Percentiles rank a stretch among this genome's conserved stretches.
These are phyloP conservation scores for Leptinotarsa undecemlineata DNA, from an alignment of 1,140 invertebrate genomes.

Conservation along the genomic window DNA sequence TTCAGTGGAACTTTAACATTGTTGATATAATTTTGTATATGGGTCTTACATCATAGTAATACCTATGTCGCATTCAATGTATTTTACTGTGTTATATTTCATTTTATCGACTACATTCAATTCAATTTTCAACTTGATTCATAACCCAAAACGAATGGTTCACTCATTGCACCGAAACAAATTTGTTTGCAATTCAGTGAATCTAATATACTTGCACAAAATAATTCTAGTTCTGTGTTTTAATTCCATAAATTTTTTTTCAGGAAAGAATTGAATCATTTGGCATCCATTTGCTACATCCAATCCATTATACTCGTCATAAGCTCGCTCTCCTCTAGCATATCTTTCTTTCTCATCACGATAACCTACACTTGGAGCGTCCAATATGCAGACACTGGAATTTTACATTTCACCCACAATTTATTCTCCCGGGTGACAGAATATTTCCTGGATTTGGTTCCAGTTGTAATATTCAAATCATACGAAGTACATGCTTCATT, in stretches of 20 bases:
- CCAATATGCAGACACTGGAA: constrained; percentile 71
- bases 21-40: too few species aligned
- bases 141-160: too few species aligned
- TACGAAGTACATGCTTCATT: constrained; percentile 55
- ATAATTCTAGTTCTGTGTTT: too few species aligned
- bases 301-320: constrained; percentile 42
- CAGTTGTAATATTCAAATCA: constrained; percentile 65
- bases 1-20: too few species aligned
- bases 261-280: constrained; percentile 37
- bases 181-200: too few species aligned
- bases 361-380: constrained; percentile 72
- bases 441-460: constrained; percentile 76
- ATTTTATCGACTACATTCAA: too few species aligned
- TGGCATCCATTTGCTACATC: constrained; percentile 44
- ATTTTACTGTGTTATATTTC: too few species aligned
- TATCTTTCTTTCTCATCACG: constrained; percentile 59
- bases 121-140: too few species aligned
- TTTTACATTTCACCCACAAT: constrained; percentile 73
- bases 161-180: too few species aligned
- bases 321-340: constrained; percentile 69
- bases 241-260: not conserved
- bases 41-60: too few species aligned
- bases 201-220: too few species aligned
- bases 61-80: too few species aligned
- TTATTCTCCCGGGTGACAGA: constrained; percentile 74